phyloP scores from a whole-genome alignment of 2,113 vertebrate species.

The Ptilorrhoa leucosticta region DNA sequence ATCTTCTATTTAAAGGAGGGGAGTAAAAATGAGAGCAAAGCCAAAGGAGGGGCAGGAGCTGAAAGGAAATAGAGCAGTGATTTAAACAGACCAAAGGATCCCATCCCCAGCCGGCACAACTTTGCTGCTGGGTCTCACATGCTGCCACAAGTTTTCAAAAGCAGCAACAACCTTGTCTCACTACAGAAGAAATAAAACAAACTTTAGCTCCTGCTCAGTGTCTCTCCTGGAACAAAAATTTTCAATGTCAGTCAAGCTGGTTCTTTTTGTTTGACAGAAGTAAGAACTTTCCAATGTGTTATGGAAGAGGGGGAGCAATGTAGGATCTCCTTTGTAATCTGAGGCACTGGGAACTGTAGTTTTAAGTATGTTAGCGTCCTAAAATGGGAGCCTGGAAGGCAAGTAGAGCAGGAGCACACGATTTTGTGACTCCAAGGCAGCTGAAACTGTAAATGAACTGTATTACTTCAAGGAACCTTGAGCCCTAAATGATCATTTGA shows the following conservation, averaged over 20 bases:
- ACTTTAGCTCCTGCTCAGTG: not conserved
- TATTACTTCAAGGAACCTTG: not conserved
- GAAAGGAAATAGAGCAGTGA: not conserved
- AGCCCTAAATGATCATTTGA: not conserved
- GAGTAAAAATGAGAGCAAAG: not conserved
- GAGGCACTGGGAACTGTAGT: not conserved
- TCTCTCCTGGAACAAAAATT: not conserved
- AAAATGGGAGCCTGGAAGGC: not conserved
- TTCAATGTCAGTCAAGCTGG: not conserved
- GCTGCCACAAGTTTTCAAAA: constrained; percentile 19
- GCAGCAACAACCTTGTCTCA: not conserved
- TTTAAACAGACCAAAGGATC: not conserved
- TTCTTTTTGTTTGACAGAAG: not conserved
- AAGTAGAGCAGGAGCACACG: not conserved
- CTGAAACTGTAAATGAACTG: not conserved
- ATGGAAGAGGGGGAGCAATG: not conserved
- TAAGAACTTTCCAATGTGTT: not conserved
- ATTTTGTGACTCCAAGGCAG: not conserved
- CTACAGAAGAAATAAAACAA: constrained; percentile 8
- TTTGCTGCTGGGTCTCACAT: constrained; percentile 20
- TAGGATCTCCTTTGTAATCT: not conserved
- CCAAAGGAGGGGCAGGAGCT: not conserved
- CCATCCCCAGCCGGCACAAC: not conserved
- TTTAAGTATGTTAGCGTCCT: not conserved
- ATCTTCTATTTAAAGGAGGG: not conserved